Evolutionary conservation across 2,888 invertebrate genomes (phyloP), one percentile per base, ranked within the genome.

Genomic region (Amiota mariae): DNA sequence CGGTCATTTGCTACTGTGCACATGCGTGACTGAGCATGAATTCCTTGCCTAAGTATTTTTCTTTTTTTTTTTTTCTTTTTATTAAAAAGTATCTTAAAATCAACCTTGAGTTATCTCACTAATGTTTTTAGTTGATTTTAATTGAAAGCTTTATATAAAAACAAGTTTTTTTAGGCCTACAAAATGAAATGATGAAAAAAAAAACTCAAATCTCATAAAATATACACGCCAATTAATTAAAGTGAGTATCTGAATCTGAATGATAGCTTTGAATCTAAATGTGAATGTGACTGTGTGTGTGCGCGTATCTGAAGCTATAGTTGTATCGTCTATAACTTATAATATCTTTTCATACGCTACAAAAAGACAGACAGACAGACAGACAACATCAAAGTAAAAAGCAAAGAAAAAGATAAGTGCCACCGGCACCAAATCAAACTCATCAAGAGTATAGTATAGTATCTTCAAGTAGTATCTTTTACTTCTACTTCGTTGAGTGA

Each of bases 1-100:
- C 63, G 24, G 24, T 46, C 63, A 36, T 63, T 63, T 63, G 63
- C 63, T 63, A 63, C 63, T 63, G 63, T 63, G 46, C 63, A 15
- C 59, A 59, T 59, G 59, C 59, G 59, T 59, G 59, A 12, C 12
- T 20, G 15, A 15, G 59, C 59, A 18, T 59, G 18, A 59, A 20
- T 36, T 36, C 36, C 36, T 36, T 6, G 6, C 36, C 36, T 54
- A 54, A n/a, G 54, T n/a, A 54, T n/a, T 54, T n/a, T 8, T 54
- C 0, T 54, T 12, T n/a, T 54, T 54, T 51, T 51, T 11, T n/a
- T n/a, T n/a, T n/a, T n/a, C n/a, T n/a, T n/a, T 54, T 4, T 8
- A 54, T 54, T n/a, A 54, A n/a, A 54, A 54, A 10, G 8, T n/a
- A 54, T 36, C n/a, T 51, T 51, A 51, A 11, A 59, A 15, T 2